Evolutionary conservation across 2,888 invertebrate genomes (phyloP).

Genomic region (Trichopria drosophilae): DNA sequence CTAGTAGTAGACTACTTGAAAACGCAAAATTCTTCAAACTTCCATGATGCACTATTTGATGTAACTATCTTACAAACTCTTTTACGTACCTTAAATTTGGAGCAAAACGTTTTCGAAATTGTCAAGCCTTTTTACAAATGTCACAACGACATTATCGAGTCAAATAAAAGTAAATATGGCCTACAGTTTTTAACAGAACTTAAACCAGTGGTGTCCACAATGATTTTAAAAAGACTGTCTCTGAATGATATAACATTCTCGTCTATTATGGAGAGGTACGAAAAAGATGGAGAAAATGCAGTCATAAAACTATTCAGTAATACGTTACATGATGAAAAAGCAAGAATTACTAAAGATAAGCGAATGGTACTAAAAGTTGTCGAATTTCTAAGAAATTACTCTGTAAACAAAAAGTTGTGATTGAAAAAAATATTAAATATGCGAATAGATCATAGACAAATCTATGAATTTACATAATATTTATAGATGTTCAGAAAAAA

Average conservation of each 20-base stretch:
- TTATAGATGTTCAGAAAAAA: too few relatives aligned
- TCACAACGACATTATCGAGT: neutral
- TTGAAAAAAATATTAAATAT: too few relatives aligned
- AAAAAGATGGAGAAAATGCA: conserved; percentile 10
- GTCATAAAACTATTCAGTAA: too few relatives aligned
- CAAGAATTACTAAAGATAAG: too few relatives aligned
- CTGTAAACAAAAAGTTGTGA: too few relatives aligned
- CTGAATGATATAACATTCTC: conserved; percentile 5
- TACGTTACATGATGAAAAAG: too few relatives aligned
- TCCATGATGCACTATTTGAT: conserved; percentile 29
- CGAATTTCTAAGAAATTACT: too few relatives aligned
- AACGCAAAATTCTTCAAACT: conserved; percentile 8
- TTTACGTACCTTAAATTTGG: neutral
- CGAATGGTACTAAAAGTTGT: too few relatives aligned
- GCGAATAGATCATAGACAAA: too few relatives aligned
- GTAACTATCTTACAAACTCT: conserved; percentile 22
- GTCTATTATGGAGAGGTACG: conserved; percentile 16
- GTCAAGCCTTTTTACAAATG: conserved; percentile 12
- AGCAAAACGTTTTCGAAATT: conserved; percentile 5
- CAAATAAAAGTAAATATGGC: neutral
- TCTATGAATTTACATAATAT: too few relatives aligned
- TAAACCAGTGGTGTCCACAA: conserved; percentile 9
- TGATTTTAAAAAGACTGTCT: conserved; percentile 13
- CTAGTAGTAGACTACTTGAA: conserved; percentile 25
- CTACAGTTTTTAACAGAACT: conserved; percentile 2